Evolutionary conservation across 2,888 invertebrate genomes (phyloP).

Genomic region (Zaprionus bogoriensis): DNA sequence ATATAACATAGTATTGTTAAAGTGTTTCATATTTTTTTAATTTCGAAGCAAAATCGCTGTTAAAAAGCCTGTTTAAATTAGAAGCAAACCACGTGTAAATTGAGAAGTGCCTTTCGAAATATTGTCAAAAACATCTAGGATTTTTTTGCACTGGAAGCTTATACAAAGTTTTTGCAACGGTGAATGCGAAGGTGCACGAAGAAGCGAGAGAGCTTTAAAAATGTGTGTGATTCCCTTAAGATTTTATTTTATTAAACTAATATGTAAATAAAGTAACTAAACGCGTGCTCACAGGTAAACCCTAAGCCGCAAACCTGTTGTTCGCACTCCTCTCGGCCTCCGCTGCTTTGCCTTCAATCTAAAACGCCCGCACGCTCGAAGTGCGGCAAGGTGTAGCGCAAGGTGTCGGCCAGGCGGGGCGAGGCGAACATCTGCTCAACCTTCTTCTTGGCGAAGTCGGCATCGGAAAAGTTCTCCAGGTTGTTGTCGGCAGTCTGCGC

Average conservation of each 20-base stretch:
- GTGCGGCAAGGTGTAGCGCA: constrained; percentile 70
- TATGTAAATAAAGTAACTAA: no score
- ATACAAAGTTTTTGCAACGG: constrained; percentile 44
- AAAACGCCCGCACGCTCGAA: constrained; percentile 77
- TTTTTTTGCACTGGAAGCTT: no score
- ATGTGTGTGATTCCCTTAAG: constrained; percentile 21
- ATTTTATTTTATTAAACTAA: constrained; percentile 12
- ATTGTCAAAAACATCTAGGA: no score
- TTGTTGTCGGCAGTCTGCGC: constrained; percentile 64
- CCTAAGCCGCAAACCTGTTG: no score
- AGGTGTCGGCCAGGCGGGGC: constrained; percentile 62
- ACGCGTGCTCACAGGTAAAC: no score
- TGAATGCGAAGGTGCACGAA: constrained; percentile 16
- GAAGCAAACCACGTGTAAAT: no score
- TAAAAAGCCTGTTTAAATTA: no score
- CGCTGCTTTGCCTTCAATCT: constrained; percentile 23
- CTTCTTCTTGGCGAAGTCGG: constrained; percentile 65
- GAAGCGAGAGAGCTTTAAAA: constrained; percentile 15
- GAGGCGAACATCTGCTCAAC: constrained; percentile 67
- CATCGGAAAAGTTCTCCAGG: constrained; percentile 70
- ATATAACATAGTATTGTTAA: no score
- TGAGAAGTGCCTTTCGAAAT: no score
- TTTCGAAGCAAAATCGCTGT: no score
- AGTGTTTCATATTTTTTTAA: no score
- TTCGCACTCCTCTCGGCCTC: no score